Conservation (phyloP, 2,113 vertebrate species). For the Oreochromis niloticus region DNA sequence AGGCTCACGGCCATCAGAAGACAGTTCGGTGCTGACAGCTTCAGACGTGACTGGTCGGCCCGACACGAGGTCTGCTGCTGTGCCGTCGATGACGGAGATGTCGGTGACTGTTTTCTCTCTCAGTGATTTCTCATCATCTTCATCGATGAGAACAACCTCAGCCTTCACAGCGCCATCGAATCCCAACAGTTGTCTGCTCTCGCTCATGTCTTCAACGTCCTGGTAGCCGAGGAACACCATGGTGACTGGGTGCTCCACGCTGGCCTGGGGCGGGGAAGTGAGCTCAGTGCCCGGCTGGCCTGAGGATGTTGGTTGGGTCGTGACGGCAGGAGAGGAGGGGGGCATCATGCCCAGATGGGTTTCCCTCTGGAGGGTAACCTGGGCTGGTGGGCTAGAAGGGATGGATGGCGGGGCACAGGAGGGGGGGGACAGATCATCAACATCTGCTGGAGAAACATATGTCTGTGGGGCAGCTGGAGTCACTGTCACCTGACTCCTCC, state of each 20-base stretch:
- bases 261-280: slow-evolving; percentile 59
- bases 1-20: slow-evolving; percentile 87
- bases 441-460: slow-evolving; percentile 22
- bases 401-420: slow-evolving; percentile 64
- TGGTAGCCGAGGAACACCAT: slow-evolving; percentile 99
- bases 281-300: background rate
- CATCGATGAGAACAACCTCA: slow-evolving; percentile 92
- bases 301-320: slow-evolving; percentile 45
- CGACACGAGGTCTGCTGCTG: slow-evolving; percentile 92
- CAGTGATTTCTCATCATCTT: slow-evolving; percentile 93
- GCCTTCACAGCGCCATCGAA: slow-evolving; percentile 95
- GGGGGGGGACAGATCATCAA: slow-evolving; percentile 65
- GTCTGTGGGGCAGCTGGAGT: slow-evolving; percentile 61
- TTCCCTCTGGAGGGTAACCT: slow-evolving; percentile 82
- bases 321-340: slow-evolving; percentile 41
- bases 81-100: slow-evolving; percentile 87
- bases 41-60: slow-evolving; percentile 80
- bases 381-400: slow-evolving; percentile 60
- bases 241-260: slow-evolving; percentile 84
- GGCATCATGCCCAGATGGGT: slow-evolving; percentile 66
- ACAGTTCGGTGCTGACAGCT: slow-evolving; percentile 89
- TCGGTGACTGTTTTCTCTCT: slow-evolving; percentile 98
- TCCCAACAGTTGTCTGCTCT: slow-evolving; percentile 88
- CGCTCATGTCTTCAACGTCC: slow-evolving; percentile 86
- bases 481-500: slow-evolving; percentile 62